Evolutionary conservation across 1,140 invertebrate species (phyloP), one percentile per base, ranked within the genome.

Genomic region (Listronotus oregonensis): DNA sequence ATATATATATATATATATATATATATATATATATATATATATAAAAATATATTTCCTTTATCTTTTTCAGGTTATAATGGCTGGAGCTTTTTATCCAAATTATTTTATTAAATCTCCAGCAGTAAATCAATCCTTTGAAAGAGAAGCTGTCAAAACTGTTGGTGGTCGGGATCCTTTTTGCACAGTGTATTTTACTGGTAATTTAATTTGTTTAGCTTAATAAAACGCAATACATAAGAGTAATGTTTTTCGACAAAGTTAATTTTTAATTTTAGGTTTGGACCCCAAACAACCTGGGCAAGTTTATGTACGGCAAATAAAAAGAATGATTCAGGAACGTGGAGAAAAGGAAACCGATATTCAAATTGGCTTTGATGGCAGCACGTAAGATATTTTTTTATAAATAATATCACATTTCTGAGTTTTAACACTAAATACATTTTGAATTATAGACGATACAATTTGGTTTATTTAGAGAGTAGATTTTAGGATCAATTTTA

Each of bases 41-140:
- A n/a, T n/a, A n/a, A n/a, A n/a, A n/a, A n/a, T n/a, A n/a, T n/a
- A n/a, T n/a, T n/a, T n/a, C n/a, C n/a, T 14, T 42, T 11, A 50
- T 63, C 50, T 49, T 3, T 73, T 78, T 34, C 73, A 92, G 89
- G 75, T 93, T 34, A 81, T 89, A 3, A 79, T 93, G 34, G 87
- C 87, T 64, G 91, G 89, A 9, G 92, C 92, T 15, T 97, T 97
- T 80, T 97, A 96, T 82, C 96, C 95, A 0, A 89, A 96, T 77
- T 97, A 93, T 76, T 97, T 93, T 79, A 72, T 89, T 10, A 85
- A 87, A 37, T 78, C 78, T 0, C 27, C 70, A 0, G 54, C 71
- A 12, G 70, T 76, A 14, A 80, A 77, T 0, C 69, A 80, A 31
- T 80, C 85, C 40, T 83, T 87, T 60, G 72, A 75, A 0, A 75